A percentile compares a stretch with the other conserved stretches of the same genome.
Conservation (phyloP, 2,888 invertebrate genomes). For the Sussaba pulchella region DNA sequence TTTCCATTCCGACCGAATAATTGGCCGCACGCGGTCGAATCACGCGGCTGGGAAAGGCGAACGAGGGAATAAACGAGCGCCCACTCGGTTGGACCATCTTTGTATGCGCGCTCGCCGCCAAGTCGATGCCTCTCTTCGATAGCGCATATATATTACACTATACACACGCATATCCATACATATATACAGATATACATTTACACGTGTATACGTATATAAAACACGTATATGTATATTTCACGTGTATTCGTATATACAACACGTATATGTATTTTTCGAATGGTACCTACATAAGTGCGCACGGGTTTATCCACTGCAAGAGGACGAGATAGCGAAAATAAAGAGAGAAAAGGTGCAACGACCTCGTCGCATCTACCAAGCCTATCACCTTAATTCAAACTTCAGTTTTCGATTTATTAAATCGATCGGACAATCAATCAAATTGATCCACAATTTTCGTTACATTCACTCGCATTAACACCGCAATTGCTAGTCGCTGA, state of each 20-base stretch:
- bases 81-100: slow-evolving; percentile 44
- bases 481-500: background rate
- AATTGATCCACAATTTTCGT: background rate
- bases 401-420: background rate
- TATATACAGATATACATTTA: slow-evolving; percentile 4
- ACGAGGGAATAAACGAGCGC: slow-evolving; percentile 56
- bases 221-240: background rate
- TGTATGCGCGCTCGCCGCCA: slow-evolving; percentile 34
- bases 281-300: background rate
- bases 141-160: slow-evolving; percentile 27
- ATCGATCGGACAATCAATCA: background rate
- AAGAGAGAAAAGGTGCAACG: slow-evolving; percentile 56
- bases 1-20: slow-evolving; percentile 44
- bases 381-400: background rate
- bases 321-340: slow-evolving; percentile 58
- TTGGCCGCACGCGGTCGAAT: slow-evolving; percentile 50
- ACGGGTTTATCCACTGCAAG: slow-evolving; percentile 42
- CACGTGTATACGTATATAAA: slow-evolving; percentile 19
- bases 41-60: slow-evolving; percentile 26
- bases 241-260: slow-evolving; percentile 12
- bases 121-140: slow-evolving; percentile 59
- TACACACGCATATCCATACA: background rate
- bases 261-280: background rate
- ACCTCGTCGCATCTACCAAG: slow-evolving; percentile 47
- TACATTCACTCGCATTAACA: background rate